Base-by-base conservation (phyloP, 2,797 vertebrate species). In the Sus cebifrons region DNA sequence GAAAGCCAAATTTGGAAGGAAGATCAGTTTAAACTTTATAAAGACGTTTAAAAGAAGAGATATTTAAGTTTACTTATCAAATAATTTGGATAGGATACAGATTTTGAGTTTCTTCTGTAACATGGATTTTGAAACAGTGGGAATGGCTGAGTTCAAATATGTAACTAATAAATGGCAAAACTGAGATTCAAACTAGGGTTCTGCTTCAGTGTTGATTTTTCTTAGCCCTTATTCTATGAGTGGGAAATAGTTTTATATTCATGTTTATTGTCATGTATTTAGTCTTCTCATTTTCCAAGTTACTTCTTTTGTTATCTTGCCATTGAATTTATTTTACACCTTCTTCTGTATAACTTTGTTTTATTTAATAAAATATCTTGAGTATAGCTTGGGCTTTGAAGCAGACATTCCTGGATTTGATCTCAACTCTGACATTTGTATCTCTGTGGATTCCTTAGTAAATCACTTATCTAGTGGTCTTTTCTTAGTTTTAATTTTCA, bases 241-340 rank as follows among this genome's bases (percentile, higher is more conserved):
- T 60, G 49, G 64, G 25, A 74, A 9, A 93, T 58, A 36, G 18
- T 82, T 49, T 36, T 82, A 65, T 89, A 65, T 86, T 87, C 44
- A 36, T 10, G 32, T 91, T 49, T 56, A 21, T 78, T 92, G 13
- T 91, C 49, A 44, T 73, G 2, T 78, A 67, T 75, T 75, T 78
- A 14, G 40, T 88, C 29, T 91, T 95, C 32, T 86, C 7, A 70
- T 78, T 79, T 94, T 91, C 21, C n/a, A 94, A 68, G 49, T 68
- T 81, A 40, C 70, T 95, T 95, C n/a, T 70, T 95, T 91, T 77
- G 60, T 54, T 90, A 2, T 89, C 96, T 94, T 91, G 36, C 21
- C 56, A 29, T 60, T 91, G 56, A 81, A 71, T 70, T 93, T 89
- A 49, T 58, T 84, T 68, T 29, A 70, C 82, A 78, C 36, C 62